Conservation (phyloP, 2,113 vertebrate species). For the Heptranchias perlo region DNA sequence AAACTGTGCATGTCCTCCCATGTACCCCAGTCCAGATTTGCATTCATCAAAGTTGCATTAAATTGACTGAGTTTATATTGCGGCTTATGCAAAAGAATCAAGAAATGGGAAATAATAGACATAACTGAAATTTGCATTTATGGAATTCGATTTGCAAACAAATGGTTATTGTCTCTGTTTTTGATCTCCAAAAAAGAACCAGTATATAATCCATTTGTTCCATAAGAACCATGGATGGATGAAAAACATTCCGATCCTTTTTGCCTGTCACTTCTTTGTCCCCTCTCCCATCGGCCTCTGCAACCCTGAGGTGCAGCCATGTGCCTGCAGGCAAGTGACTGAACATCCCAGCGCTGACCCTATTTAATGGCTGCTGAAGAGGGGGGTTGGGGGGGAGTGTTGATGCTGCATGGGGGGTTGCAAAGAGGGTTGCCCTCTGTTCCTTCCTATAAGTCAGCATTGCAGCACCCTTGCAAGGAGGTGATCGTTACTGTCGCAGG, state of each 20-base stretch:
- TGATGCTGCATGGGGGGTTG: too few relatives aligned
- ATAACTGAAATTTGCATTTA: neutral
- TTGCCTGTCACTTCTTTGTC: neutral
- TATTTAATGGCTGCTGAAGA: too few relatives aligned
- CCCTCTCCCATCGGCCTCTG: neutral
- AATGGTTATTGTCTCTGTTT: neutral
- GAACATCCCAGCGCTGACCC: too few relatives aligned
- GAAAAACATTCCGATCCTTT: neutral
- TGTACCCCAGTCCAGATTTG: neutral
- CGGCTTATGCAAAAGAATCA: neutral
- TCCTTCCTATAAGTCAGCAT: too few relatives aligned
- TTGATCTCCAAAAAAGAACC: neutral
- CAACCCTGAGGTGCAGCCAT: too few relatives aligned
- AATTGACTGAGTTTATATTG: neutral
- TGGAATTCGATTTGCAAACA: neutral
- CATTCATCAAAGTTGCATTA: neutral
- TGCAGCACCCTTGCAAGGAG: too few relatives aligned
- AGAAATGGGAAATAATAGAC: neutral
- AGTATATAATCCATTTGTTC: neutral
- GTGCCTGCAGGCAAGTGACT: too few relatives aligned
- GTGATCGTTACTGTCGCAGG: too few relatives aligned
- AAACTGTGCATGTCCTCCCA: neutral
- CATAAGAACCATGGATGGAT: neutral
- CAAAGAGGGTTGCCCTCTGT: too few relatives aligned
- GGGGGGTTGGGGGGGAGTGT: too few relatives aligned